Evolutionary conservation across 2,113 vertebrate genomes (phyloP).

Genomic region (Archilochus colubris): DNA sequence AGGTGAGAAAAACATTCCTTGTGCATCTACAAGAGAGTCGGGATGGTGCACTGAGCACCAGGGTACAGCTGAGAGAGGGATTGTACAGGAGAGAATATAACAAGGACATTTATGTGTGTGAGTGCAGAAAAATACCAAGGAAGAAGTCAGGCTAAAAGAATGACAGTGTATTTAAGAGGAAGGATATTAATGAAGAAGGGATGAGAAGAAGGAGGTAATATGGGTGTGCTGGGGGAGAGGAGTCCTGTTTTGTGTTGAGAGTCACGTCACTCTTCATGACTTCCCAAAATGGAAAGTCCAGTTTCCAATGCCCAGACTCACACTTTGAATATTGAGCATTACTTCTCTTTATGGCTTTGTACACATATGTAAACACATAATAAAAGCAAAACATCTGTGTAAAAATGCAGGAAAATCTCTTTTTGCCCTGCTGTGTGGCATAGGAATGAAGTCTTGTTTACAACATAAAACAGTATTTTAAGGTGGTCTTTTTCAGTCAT

Average conservation of each 20-base stretch:
- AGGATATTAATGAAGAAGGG: not conserved
- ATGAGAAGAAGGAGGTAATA: not conserved
- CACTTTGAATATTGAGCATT: not conserved
- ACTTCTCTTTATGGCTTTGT: not conserved
- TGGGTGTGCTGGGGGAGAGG: not conserved
- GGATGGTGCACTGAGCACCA: not conserved
- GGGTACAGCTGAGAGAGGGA: not conserved
- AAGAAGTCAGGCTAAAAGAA: not conserved
- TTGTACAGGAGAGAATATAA: not conserved
- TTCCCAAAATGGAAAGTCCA: not conserved
- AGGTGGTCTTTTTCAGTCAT: not conserved
- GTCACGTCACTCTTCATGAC: not conserved
- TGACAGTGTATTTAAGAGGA: not conserved
- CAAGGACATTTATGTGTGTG: not conserved
- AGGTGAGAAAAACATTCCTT: not conserved
- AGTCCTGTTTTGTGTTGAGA: not conserved
- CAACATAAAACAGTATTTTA: not conserved
- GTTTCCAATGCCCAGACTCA: not conserved
- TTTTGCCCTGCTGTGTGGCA: not conserved
- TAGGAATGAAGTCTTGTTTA: not conserved
- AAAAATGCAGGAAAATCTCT: not conserved
- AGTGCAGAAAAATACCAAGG: not conserved
- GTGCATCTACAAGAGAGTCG: not conserved
- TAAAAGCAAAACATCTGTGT: not conserved
- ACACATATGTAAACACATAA: not conserved